Base-by-base conservation (phyloP, 2,797 vertebrate genomes). In the Pseudomugil tenellus region DNA sequence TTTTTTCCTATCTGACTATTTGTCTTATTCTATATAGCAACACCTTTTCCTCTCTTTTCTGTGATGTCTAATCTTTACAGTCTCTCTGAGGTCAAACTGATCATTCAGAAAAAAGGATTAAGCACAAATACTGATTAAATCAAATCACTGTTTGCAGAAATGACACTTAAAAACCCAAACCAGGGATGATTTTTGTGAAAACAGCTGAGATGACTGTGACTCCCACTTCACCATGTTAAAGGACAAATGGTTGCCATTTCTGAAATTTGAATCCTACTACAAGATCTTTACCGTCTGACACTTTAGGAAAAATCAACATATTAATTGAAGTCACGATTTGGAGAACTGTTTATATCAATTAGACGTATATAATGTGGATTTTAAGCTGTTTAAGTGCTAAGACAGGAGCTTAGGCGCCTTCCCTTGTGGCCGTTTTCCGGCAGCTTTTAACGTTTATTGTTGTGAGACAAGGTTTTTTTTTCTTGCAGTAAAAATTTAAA, bases 61-160 rank as follows among this genome's bases (percentile, higher is more conserved):
- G 11, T 28, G 4, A 19, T 14, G 3, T 0, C 0, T 59, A 3
- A 6, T 34, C n/a, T 17, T 17, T 41, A 0, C 7, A 37, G 55
- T 28, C 48, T 14, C 51, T 60, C 21, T 67, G 14, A 9, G 34
- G n/a, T 48, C 7, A 23, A 28, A 35, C 54, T 19, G 51, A 2
- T 43, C 25, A 13, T n/a, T 21, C 28, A 53, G n/a, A 72, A 39
- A 52, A 19, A 2, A 11, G 17, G 5, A 7, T 69, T 39, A 23
- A 64, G 70, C 13, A 43, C 13, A 25, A 61, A 62, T 37, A 12
- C 17, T 34, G 55, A 48, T 63, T 10, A 57, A 49, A 28, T 74
- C 3, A 73, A 19, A 19, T 56, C 19, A 43, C 0, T 14, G 3
- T 25, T 29, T 12, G 41, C 34, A 41, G 31, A 46, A 58, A 46